A percentile compares a stretch with the other conserved stretches of the same genome.
phyloP scores from a whole-genome alignment of 1,140 invertebrate genomes.

The Augochlora pura region DNA sequence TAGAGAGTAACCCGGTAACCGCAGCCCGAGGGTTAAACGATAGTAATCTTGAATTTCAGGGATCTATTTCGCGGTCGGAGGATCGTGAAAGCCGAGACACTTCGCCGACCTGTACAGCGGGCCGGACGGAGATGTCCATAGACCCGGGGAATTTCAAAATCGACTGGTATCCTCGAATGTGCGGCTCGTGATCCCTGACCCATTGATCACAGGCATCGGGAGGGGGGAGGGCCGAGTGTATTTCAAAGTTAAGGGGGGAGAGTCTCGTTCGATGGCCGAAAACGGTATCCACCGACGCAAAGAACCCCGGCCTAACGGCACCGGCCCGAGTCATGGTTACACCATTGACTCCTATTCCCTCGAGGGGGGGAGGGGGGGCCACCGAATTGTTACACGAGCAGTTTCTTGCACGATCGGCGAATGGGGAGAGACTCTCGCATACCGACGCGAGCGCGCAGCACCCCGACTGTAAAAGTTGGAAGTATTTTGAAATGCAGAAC shows the following conservation, averaged over 20 bases:
- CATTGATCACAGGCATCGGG: conserved; percentile 42
- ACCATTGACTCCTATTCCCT: conserved; percentile 64
- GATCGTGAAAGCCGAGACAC: too few species aligned
- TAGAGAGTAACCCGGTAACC: too few species aligned
- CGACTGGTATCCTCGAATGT: conserved; percentile 19
- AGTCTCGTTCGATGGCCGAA: conserved; percentile 51
- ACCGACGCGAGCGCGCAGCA: conserved; percentile 34
- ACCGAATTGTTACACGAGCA: conserved; percentile 59
- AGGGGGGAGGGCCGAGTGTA: conserved; percentile 27
- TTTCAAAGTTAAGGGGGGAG: conserved; percentile 28
- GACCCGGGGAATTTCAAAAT: background rate
- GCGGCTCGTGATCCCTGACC: conserved; percentile 28
- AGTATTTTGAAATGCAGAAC: conserved; percentile 52
- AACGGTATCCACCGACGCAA: conserved; percentile 48
- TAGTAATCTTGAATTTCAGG: too few species aligned
- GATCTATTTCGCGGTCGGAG: too few species aligned
- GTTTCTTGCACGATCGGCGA: conserved; percentile 44
- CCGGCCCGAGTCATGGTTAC: conserved; percentile 52
- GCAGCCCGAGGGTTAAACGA: too few species aligned
- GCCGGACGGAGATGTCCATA: background rate
- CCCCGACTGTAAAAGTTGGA: conserved; percentile 25
- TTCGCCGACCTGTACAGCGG: background rate
- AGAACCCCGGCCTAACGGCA: conserved; percentile 58
- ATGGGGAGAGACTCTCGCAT: conserved; percentile 44
- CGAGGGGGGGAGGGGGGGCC: too few species aligned